Base-by-base conservation (phyloP, 2,113 vertebrate species). In the Galeopterus variegatus region DNA sequence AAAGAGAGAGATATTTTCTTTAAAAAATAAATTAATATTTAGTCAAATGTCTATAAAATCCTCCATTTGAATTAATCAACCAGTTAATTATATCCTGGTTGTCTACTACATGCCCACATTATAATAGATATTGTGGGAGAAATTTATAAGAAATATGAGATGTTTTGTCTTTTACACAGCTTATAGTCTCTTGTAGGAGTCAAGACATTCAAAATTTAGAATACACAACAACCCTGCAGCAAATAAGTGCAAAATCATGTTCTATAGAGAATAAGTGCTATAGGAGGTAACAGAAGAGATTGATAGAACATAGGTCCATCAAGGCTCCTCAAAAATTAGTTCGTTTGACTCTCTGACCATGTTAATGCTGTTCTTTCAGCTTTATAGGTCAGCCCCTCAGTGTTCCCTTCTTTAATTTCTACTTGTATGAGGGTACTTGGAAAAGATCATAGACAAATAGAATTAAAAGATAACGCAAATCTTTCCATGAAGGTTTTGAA, bases 1-100 rank as follows among this genome's bases (percentile, higher is more conserved):
- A 28, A 58, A 70, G 23, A 77, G 7, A 11, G 28, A 88, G 36
- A 88, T 33, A 84, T n/a, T 26, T 15, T 21, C 24, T 33, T 64
- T 2, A 50, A 19, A 96, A 36, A 82, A 60, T 92, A 86, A 83
- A 80, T 73, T 60, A 81, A 18, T 93, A 69, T 93, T 93, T 80
- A 87, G 8, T 56, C 6, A 90, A 26, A 81, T 72, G 28, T 81
- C 15, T 58, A 17, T 82, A 84, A 84, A 36, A 80, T 36, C 8
- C 93, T 88, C 50, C 8, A 28, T 79, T 86, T 67, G 17, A 76
- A 84, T 91, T 19, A 80, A 31, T 24, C 9, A 72, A 67, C 28
- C 56, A 54, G 58, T 64, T 31, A 83, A n/a, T 2, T 77, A 26
- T 90, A 73, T 45, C 13, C 67, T 90, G 14, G 6, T 60, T 83